phyloP scores from a whole-genome alignment of 2,113 vertebrate genomes.

The Terrapene triunguis region DNA sequence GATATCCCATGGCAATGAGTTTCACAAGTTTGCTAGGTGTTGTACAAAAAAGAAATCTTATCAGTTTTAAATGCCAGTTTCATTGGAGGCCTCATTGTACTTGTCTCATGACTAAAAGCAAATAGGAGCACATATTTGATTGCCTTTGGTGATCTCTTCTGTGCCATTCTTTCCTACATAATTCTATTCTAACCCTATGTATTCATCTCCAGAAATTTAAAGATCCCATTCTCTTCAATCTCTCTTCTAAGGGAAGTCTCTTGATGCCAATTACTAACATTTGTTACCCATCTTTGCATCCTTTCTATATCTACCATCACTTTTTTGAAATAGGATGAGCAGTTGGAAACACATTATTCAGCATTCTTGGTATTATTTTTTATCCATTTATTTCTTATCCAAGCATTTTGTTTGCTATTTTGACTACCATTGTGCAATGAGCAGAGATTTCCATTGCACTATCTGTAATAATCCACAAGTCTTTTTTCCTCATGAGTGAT shows the following conservation, averaged over 20 bases:
- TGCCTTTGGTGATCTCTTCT: neutral
- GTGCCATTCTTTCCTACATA: neutral
- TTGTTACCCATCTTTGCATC: no score
- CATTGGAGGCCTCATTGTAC: no score
- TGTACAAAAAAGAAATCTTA: neutral
- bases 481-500: neutral
- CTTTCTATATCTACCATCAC: no score
- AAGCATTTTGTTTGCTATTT: neutral
- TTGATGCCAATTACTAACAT: no score
- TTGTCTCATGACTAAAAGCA: neutral
- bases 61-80: no score
- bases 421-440: neutral
- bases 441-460: neutral
- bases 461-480: neutral
- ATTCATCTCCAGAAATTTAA: neutral
- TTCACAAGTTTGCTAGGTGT: neutral
- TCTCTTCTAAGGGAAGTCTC: neutral
- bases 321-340: no score
- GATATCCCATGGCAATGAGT: neutral
- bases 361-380: neutral
- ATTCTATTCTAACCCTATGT: neutral
- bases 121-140: neutral
- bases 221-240: neutral
- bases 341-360: no score
- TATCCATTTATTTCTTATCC: neutral